These are phyloP conservation scores for Heliconius aoede DNA, from an alignment of 2,888 invertebrate genomes.

Conservation along the genomic window DNA sequence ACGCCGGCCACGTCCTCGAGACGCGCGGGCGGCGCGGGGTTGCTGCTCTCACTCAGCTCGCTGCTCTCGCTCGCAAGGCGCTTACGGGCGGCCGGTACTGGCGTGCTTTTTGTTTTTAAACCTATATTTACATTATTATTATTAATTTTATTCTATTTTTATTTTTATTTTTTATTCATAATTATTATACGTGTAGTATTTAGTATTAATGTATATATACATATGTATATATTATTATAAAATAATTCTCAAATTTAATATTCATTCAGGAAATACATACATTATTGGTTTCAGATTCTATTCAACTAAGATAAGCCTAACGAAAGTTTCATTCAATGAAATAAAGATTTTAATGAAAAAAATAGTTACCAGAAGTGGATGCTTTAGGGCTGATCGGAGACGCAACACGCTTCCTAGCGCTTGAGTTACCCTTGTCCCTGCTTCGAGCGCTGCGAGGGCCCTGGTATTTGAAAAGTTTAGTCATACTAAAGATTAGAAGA, in stretches of 20 bases:
- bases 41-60: constrained; percentile 75
- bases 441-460: constrained; percentile 76
- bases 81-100: constrained; percentile 59
- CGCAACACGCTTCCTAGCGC: constrained; percentile 70
- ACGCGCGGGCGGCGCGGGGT: constrained; percentile 68
- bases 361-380: constrained; percentile 71
- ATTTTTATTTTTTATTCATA: too few relatives aligned
- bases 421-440: constrained; percentile 72
- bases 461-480: constrained; percentile 50
- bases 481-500: too few relatives aligned
- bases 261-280: too few relatives aligned
- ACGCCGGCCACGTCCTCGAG: constrained; percentile 79
- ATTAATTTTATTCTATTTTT: background rate
- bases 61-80: constrained; percentile 77
- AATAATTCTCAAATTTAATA: too few relatives aligned
- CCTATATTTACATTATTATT: constrained; percentile 56
- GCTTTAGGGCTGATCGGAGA: constrained; percentile 81
- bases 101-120: constrained; percentile 57
- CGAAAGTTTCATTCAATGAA: background rate
- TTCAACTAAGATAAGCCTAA: too few relatives aligned
- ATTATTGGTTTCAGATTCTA: too few relatives aligned
- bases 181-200: too few relatives aligned
- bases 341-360: background rate
- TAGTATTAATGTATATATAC: too few relatives aligned
- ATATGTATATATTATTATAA: too few relatives aligned